Conservation (phyloP, 2,113 vertebrate genomes). For the Meles meles region DNA sequence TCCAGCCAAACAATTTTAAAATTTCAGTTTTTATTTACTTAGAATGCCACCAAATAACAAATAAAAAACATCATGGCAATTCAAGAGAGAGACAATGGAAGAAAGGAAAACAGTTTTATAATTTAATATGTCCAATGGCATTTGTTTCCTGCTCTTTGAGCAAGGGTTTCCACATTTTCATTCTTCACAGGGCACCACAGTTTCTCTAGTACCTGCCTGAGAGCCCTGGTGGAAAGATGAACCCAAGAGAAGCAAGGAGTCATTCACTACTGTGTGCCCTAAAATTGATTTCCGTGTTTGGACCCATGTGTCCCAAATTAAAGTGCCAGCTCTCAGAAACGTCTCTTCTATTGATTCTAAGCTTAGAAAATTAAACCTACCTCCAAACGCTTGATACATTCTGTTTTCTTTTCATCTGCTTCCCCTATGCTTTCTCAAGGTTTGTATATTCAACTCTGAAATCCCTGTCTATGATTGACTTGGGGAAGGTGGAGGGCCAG, state of each 20-base stretch:
- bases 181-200: background rate
- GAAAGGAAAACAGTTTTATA: background rate
- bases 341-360: background rate
- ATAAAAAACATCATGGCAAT: background rate
- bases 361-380: slow-evolving; percentile 18
- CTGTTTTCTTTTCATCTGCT: background rate
- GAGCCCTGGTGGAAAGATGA: background rate
- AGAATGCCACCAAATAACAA: slow-evolving; percentile 2
- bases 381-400: background rate
- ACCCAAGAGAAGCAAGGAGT: background rate
- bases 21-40: background rate
- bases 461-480: background rate
- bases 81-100: background rate
- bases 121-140: background rate
- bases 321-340: background rate
- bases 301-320: background rate
- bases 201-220: background rate
- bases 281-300: slow-evolving; percentile 1
- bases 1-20: background rate
- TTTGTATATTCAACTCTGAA: background rate
- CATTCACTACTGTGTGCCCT: background rate
- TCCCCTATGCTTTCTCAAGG: background rate
- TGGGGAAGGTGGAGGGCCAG: background rate
- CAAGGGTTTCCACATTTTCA: background rate
- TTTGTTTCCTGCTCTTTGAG: background rate